These are phyloP conservation scores for Patella pellucida DNA, from an alignment of 2,888 invertebrate genomes.

Conservation along the genomic window DNA sequence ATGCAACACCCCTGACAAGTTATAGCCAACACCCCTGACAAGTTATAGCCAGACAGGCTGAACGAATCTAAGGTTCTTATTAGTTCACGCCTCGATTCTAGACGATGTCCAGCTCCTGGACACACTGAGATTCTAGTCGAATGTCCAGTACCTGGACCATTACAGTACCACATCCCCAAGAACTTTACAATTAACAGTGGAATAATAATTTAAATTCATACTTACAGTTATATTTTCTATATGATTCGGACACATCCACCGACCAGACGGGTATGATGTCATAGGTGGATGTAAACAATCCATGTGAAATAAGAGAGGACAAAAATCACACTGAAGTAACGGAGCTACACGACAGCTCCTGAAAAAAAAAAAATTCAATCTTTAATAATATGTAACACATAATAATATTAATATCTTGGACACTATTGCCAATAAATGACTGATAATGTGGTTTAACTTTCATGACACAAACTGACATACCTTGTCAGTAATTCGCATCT, in stretches of 20 bases:
- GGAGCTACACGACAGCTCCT: constrained; percentile 88
- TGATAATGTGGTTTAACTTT: too few relatives aligned
- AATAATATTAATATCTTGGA: background rate
- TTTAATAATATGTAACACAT: background rate
- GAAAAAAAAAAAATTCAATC: constrained; percentile 36
- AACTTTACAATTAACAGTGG: background rate
- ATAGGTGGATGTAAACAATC: constrained; percentile 96
- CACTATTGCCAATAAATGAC: background rate
- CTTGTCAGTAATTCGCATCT: too few relatives aligned
- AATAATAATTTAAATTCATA: background rate
- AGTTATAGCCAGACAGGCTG: too few relatives aligned
- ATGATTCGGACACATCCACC: constrained; percentile 99
- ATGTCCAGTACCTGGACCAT: too few relatives aligned
- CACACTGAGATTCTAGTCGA: too few relatives aligned
- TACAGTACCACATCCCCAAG: too few relatives aligned
- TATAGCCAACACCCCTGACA: too few relatives aligned
- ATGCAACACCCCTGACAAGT: too few relatives aligned
- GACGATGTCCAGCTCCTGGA: too few relatives aligned
- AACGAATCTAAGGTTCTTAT: too few relatives aligned
- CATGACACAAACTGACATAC: too few relatives aligned
- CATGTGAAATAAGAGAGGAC: constrained; percentile 89
- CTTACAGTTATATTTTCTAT: constrained; percentile 84
- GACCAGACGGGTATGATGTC: constrained; percentile 86
- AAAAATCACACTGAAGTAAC: constrained; percentile 93
- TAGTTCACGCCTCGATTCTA: too few relatives aligned